Percentiles rank a stretch among this genome's conserved stretches.
Conservation (phyloP, 2,113 vertebrate species). For the Laticauda colubrina region DNA sequence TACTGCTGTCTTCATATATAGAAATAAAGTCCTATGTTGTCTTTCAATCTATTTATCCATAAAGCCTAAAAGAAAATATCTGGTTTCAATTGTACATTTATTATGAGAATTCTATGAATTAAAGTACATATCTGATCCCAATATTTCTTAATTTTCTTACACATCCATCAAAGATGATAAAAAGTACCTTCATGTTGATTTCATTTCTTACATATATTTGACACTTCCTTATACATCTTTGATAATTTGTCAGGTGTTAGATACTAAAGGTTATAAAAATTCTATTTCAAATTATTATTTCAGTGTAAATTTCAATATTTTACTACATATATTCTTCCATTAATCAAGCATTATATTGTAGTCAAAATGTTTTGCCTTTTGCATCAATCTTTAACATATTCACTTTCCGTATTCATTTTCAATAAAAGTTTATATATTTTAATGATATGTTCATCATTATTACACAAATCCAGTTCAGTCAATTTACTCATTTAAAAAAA, state of each 20-base stretch:
- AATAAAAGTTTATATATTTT: neutral
- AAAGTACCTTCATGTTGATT: neutral
- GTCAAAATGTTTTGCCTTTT: neutral
- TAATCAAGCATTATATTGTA: neutral
- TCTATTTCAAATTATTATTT: neutral
- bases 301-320: neutral
- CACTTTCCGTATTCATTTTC: neutral
- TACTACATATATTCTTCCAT: neutral
- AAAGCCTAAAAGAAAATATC: neutral
- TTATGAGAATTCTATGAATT: neutral
- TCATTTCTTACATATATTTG: neutral
- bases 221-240: neutral
- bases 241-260: neutral
- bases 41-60: neutral
- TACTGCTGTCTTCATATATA: neutral
- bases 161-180: neutral
- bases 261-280: neutral
- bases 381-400: neutral
- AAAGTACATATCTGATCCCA: neutral
- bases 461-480: neutral
- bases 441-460: neutral
- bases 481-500: neutral
- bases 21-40: neutral
- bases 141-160: neutral
- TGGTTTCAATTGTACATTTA: neutral